Evolutionary conservation across 2,888 invertebrate genomes (phyloP).

Genomic region (Nephrotoma appendiculata): DNA sequence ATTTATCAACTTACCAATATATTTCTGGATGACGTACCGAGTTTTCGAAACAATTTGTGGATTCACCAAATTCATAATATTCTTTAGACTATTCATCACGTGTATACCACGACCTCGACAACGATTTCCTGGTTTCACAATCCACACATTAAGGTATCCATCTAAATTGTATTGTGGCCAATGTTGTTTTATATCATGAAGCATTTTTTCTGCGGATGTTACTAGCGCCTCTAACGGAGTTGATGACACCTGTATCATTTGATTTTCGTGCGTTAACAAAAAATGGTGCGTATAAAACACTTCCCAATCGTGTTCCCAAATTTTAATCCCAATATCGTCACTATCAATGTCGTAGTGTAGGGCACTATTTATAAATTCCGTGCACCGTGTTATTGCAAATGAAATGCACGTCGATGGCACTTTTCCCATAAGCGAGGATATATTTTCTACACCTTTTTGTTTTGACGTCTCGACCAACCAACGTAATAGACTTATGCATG

Average conservation of each 20-base stretch:
- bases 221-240: slow-evolving; percentile 21
- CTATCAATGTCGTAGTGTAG: slow-evolving; percentile 59
- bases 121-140: slow-evolving; percentile 87
- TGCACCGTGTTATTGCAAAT: slow-evolving; percentile 65
- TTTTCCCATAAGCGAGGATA: slow-evolving; percentile 44
- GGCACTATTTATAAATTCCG: slow-evolving; percentile 58
- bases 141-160: slow-evolving; percentile 83
- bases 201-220: slow-evolving; percentile 39
- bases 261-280: slow-evolving; percentile 48
- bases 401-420: slow-evolving; percentile 62
- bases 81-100: slow-evolving; percentile 71
- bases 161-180: slow-evolving; percentile 79
- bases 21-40: slow-evolving; percentile 88
- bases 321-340: slow-evolving; percentile 44
- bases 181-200: slow-evolving; percentile 49
- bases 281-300: slow-evolving; percentile 60
- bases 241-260: slow-evolving; percentile 33
- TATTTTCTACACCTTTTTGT: slow-evolving; percentile 37
- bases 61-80: slow-evolving; percentile 62
- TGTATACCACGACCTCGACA: slow-evolving; percentile 84
- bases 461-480: slow-evolving; percentile 50
- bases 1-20: slow-evolving; percentile 54
- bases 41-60: slow-evolving; percentile 50
- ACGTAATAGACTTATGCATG: slow-evolving; percentile 71
- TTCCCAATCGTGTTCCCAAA: slow-evolving; percentile 85